Conservation (phyloP, 2,888 invertebrate genomes). For the Stegophylla sp. region DNA sequence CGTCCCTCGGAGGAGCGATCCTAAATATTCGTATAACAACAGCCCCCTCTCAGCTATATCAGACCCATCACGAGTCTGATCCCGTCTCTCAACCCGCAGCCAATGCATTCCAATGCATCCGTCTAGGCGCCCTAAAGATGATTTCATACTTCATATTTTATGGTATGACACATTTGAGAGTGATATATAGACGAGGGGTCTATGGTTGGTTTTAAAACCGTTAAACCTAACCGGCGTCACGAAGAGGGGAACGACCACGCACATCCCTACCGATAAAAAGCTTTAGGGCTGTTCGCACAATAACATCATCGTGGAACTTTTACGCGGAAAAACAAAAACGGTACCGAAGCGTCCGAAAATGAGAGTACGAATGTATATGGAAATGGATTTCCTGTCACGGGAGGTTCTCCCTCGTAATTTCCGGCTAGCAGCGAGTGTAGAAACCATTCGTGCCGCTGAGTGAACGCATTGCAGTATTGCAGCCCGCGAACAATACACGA, state of each 20-base stretch:
- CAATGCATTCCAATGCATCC: conserved; percentile 35
- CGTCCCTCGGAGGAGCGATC: conserved; percentile 12
- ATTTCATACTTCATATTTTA: conserved; percentile 38
- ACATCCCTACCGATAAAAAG: background rate
- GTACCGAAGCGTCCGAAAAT: background rate
- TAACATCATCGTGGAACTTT: conserved; percentile 10
- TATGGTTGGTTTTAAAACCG: conserved; percentile 18
- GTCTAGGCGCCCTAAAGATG: conserved; percentile 12
- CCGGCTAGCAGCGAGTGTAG: conserved; percentile 19
- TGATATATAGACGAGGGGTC: background rate
- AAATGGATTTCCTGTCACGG: conserved; percentile 30
- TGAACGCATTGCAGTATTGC: background rate
- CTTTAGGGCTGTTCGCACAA: background rate
- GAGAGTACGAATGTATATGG: background rate
- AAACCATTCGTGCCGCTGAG: conserved; percentile 5
- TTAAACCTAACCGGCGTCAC: conserved; percentile 6
- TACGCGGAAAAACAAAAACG: conserved; percentile 20
- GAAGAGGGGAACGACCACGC: background rate
- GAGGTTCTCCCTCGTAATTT: conserved; percentile 44
- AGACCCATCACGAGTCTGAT: background rate
- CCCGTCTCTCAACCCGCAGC: background rate
- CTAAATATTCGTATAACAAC: conserved; percentile 42
- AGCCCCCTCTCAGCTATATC: background rate
- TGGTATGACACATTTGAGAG: conserved; percentile 16
- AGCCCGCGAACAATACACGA: conserved; percentile 18